Evolutionary conservation across 2,888 invertebrate genomes (phyloP).

Genomic region (Cantharis rufa): DNA sequence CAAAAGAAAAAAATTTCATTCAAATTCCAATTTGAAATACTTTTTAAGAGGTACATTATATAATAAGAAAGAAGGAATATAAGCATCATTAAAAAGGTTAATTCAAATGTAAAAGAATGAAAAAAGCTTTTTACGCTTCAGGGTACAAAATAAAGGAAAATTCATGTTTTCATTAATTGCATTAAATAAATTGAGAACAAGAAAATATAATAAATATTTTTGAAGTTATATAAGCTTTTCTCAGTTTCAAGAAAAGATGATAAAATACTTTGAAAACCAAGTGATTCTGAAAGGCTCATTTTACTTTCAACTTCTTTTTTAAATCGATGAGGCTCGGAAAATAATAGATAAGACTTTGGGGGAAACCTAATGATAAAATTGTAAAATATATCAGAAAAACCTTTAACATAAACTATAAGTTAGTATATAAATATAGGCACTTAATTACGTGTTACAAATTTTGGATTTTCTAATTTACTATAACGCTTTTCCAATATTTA

Average conservation of each 20-base stretch:
- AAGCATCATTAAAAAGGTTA: not conserved
- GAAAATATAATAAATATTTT: not conserved
- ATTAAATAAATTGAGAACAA: not conserved
- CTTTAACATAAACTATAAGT: not conserved
- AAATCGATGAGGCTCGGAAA: slow-evolving; percentile 5
- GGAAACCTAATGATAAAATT: not conserved
- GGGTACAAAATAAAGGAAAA: not conserved
- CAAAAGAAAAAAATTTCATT: not conserved
- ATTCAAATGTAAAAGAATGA: not conserved
- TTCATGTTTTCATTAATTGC: not conserved
- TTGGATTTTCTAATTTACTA: not conserved
- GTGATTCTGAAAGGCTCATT: slow-evolving; percentile 9
- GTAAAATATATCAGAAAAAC: not conserved
- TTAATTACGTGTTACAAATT: not conserved
- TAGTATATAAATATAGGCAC: no score
- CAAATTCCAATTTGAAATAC: not conserved
- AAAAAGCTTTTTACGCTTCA: not conserved
- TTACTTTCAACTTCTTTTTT: slow-evolving; percentile 7
- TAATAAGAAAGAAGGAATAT: not conserved
- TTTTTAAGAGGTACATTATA: not conserved
- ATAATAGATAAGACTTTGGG: not conserved
- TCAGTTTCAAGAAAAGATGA: not conserved
- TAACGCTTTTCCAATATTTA: not conserved
- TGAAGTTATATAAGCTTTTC: not conserved
- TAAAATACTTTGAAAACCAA: not conserved